A percentile compares a stretch with the other conserved stretches of the same genome.
phyloP scores from a whole-genome alignment of 1,140 invertebrate species.

The Aphidius gifuensis region DNA sequence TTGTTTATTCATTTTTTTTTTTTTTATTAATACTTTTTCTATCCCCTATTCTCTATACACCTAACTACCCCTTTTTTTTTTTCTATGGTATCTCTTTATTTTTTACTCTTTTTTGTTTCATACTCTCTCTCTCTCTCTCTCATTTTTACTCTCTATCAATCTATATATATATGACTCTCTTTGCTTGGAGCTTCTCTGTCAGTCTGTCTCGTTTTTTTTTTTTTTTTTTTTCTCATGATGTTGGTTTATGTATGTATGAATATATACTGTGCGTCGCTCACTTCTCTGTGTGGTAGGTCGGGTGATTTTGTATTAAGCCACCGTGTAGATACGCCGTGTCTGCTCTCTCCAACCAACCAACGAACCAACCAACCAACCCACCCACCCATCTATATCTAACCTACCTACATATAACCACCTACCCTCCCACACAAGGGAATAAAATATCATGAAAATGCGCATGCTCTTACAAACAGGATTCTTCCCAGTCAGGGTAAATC shows the following conservation, averaged over 20 bases:
- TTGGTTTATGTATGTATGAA: no score
- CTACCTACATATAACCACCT: background rate
- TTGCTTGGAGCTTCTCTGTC: no score
- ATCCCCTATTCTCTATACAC: no score
- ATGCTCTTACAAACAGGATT: conserved; percentile 49
- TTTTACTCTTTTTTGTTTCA: no score
- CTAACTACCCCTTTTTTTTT: no score
- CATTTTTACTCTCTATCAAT: background rate
- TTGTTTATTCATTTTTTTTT: conserved; percentile 10
- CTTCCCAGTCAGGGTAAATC: conserved; percentile 54
- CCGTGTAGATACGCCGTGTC: conserved; percentile 15
- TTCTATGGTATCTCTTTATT: no score
- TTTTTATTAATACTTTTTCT: no score
- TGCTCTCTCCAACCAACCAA: background rate
- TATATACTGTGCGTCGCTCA: background rate
- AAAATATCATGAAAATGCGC: conserved; percentile 36
- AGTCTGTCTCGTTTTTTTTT: no score
- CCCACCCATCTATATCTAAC: background rate
- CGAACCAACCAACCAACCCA: background rate
- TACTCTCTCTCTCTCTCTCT: background rate
- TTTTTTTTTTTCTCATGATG: no score
- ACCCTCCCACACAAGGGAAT: conserved; percentile 21
- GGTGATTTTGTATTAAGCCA: conserved; percentile 28
- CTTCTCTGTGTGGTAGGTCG: conserved; percentile 26
- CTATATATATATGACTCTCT: no score